Conservation (phyloP, 2,888 invertebrate species). For the Atethmia centrago region DNA sequence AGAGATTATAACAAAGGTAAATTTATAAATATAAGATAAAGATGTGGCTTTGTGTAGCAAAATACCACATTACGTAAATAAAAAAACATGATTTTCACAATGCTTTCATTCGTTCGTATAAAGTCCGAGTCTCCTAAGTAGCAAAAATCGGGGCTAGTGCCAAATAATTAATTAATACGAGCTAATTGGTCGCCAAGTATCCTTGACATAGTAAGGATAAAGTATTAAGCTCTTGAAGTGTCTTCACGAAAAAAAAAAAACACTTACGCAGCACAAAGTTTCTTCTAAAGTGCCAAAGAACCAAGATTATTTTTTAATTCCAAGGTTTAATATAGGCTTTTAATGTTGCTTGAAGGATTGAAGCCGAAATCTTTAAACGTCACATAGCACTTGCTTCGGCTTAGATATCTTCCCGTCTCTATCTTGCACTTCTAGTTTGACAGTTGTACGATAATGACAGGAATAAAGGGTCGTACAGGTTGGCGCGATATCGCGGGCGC, state of each 20-base stretch:
- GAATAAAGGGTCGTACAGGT: too few species aligned
- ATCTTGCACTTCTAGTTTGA: not conserved
- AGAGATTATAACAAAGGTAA: too few species aligned
- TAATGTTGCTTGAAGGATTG: not conserved
- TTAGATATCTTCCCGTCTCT: too few species aligned
- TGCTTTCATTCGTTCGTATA: not conserved
- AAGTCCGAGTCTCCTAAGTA: slow-evolving; percentile 9
- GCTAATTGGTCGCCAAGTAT: slow-evolving; percentile 35
- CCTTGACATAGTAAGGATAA: slow-evolving; percentile 46
- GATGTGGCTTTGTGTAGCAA: too few species aligned
- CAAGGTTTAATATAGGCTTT: not conserved
- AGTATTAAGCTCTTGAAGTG: not conserved
- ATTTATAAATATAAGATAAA: too few species aligned
- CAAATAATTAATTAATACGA: slow-evolving; percentile 47
- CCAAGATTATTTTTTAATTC: slow-evolving; percentile 4
- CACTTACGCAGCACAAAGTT: slow-evolving; percentile 14
- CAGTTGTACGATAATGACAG: not conserved
- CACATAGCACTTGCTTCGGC: not conserved
- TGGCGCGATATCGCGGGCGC: too few species aligned
- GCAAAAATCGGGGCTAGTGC: slow-evolving; percentile 1
- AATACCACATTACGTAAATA: too few species aligned
- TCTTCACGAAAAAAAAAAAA: slow-evolving; percentile 16
- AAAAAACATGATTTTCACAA: not conserved
- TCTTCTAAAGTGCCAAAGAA: slow-evolving; percentile 12
- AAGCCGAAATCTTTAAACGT: not conserved